phyloP scores from a whole-genome alignment of 2,888 invertebrate species.

The Spodoptera picta region DNA sequence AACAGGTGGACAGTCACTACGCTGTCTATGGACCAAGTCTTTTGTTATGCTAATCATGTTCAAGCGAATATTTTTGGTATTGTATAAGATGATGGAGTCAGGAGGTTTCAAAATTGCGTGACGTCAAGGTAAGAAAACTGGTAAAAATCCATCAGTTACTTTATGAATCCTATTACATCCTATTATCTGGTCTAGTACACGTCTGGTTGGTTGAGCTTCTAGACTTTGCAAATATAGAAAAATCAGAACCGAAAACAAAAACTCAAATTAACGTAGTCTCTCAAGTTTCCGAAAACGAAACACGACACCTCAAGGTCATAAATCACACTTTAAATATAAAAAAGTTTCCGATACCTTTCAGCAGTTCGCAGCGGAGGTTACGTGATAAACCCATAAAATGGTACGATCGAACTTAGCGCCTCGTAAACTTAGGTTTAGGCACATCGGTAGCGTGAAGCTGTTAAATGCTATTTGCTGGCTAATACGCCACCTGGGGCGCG shows the following conservation, averaged over 20 bases:
- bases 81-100: neutral
- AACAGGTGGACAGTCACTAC: slow-evolving; percentile 48
- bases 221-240: too few species aligned
- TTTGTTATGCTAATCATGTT: slow-evolving; percentile 34
- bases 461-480: slow-evolving; percentile 45
- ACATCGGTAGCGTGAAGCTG: slow-evolving; percentile 17
- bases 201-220: too few species aligned
- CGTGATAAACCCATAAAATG: slow-evolving; percentile 23
- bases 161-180: too few species aligned
- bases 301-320: too few species aligned
- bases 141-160: too few species aligned
- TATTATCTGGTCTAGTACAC: too few species aligned
- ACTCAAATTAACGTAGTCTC: too few species aligned
- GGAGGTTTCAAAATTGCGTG: too few species aligned
- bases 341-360: neutral
- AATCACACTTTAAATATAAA: neutral
- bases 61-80: slow-evolving; percentile 1
- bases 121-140: too few species aligned
- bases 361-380: neutral
- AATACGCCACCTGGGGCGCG: slow-evolving; percentile 30
- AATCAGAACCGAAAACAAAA: too few species aligned
- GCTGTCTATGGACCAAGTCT: slow-evolving; percentile 45
- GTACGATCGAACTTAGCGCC: slow-evolving; percentile 32
- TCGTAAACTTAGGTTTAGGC: slow-evolving; percentile 36
- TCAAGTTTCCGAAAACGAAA: too few species aligned